Conservation (phyloP, 2,888 invertebrate genomes). For the Eupithecia subumbrata region DNA sequence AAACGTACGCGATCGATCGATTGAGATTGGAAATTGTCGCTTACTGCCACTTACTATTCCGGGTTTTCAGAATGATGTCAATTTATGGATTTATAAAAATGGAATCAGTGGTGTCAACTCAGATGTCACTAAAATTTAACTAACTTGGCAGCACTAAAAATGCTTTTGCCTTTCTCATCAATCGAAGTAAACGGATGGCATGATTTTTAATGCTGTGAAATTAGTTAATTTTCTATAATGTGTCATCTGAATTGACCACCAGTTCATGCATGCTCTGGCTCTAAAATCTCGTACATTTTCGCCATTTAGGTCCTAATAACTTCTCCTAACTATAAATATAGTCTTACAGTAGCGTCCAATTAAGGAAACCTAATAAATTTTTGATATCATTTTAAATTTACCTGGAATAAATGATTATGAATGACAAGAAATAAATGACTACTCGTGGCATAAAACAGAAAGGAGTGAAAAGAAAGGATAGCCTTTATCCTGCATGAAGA, state of each 20-base stretch:
- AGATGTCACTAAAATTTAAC: neutral
- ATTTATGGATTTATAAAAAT: neutral
- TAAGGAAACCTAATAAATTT: neutral
- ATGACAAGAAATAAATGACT: neutral
- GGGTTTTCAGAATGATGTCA: constrained; percentile 14
- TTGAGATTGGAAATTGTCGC: constrained; percentile 37
- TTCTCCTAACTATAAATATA: neutral
- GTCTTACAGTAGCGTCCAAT: neutral
- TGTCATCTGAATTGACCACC: too few relatives aligned
- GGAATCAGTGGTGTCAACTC: neutral
- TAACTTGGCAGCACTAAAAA: neutral
- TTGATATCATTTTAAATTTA: neutral
- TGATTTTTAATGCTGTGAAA: neutral
- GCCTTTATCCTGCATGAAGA: neutral
- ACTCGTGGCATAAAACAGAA: neutral
- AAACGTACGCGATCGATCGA: constrained; percentile 52
- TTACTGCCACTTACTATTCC: constrained; percentile 16
- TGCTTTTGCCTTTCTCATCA: neutral
- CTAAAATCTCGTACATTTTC: too few relatives aligned
- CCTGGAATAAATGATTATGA: neutral
- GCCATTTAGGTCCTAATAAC: too few relatives aligned
- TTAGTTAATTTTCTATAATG: too few relatives aligned
- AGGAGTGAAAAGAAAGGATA: neutral
- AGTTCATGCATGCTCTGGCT: too few relatives aligned
- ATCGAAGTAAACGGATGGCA: neutral